Evolutionary conservation across 2,113 vertebrate genomes (phyloP), one percentile per base, ranked within the genome.

Genomic region (Murina feae): DNA sequence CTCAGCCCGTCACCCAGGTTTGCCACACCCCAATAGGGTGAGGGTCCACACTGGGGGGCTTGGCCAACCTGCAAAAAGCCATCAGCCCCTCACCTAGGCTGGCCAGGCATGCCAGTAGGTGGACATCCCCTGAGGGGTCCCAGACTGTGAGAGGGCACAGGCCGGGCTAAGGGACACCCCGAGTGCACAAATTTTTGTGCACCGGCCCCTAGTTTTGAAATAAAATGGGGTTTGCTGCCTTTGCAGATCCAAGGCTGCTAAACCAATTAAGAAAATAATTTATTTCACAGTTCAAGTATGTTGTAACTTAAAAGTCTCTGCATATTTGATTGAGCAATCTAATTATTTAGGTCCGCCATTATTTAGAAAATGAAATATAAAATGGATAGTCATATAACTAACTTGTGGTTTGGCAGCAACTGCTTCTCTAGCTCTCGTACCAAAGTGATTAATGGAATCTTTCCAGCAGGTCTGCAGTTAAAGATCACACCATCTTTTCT

Each of bases 191-290:
- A n/a, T n/a, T n/a, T n/a, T n/a, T n/a, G n/a, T n/a, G n/a, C n/a
- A n/a, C n/a, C n/a, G n/a, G n/a, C n/a, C n/a, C n/a, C n/a, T n/a
- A n/a, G n/a, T n/a, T 94, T 92, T 93, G 66, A 66, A 95, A 86
- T 79, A 95, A 65, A 89, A 32, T 85, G 16, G 66, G 39, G 75
- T 96, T 84, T 94, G 75, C 74, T 95, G 63, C 76, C 86, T 96
- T 92, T 97, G n/a, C 63, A 95, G 58, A 86, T 42, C 92, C 13
- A 51, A 58, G 89, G 63, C 94, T 96, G 25, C 94, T 97, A 97
- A 97, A 74, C 87, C 90, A 95, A 96, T 94, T 93, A 95, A 76
- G 58, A 95, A 84, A 90, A 92, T 91, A 95, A 96, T 83, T 97
- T 94, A 69, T 96, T 97, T 97, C 75, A 95, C 69, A 92, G 68